Percentiles rank a stretch among this genome's conserved stretches.
phyloP scores from a whole-genome alignment of 2,113 vertebrate genomes.

The Oreochromis aureus region DNA sequence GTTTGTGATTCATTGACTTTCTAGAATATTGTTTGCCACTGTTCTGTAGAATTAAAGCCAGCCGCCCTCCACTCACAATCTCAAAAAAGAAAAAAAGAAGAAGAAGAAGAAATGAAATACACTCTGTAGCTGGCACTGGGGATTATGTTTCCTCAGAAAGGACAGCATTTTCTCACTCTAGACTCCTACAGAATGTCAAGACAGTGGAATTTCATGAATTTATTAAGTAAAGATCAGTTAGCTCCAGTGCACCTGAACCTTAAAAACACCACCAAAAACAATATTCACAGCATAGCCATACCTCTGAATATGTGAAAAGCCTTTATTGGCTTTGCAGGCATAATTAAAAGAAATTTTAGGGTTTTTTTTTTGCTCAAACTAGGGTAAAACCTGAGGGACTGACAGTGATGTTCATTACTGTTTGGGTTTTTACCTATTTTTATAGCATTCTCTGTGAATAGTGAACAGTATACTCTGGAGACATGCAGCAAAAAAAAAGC shows the following conservation, averaged over 20 bases:
- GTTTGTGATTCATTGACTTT: conserved; percentile 27
- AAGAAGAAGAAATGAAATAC: not conserved
- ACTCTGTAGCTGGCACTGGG: conserved; percentile 8
- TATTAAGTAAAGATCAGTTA: conserved; percentile 17
- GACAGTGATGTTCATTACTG: not conserved
- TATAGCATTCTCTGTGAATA: not conserved
- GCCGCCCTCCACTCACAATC: conserved; percentile 8
- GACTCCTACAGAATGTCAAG: conserved; percentile 21
- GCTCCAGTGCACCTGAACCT: conserved; percentile 1
- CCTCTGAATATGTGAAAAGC: not conserved
- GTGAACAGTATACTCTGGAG: not conserved
- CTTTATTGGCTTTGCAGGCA: not conserved
- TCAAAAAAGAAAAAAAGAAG: not conserved
- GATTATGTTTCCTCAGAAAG: conserved; percentile 42
- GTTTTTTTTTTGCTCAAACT: rapidly evolving
- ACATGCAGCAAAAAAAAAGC: not conserved
- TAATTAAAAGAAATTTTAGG: not conserved
- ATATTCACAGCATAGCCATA: not conserved
- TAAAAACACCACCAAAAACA: not conserved
- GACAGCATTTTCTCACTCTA: conserved; percentile 14
- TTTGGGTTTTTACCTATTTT: not conserved
- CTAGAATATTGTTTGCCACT: conserved; percentile 5
- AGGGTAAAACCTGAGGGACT: not conserved
- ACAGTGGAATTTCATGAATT: conserved; percentile 42
- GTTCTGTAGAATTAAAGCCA: conserved; percentile 8